phyloP scores from a whole-genome alignment of 2,797 vertebrate genomes.

The Arremon aurantiirostris region DNA sequence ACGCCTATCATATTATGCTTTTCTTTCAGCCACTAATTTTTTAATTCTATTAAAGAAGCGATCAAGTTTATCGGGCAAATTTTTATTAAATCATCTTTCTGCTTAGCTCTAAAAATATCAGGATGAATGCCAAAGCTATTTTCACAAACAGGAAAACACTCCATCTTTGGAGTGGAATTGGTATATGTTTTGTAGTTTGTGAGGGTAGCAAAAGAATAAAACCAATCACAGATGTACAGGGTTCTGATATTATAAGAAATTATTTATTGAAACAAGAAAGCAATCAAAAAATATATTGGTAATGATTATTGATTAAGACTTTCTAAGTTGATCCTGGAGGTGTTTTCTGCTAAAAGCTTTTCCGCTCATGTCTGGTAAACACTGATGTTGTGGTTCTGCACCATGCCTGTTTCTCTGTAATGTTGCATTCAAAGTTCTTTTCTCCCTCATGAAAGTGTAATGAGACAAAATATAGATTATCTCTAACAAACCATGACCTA shows the following conservation, averaged over 20 bases:
- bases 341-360: background rate
- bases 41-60: slow-evolving; percentile 19
- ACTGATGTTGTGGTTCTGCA: accelerated
- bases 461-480: background rate
- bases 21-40: slow-evolving; percentile 9
- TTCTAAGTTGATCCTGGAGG: background rate
- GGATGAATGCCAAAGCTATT: background rate
- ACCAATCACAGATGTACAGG: background rate
- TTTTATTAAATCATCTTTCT: background rate
- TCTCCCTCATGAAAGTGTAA: background rate
- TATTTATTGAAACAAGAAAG: background rate
- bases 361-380: background rate
- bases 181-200: background rate
- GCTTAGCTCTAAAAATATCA: background rate
- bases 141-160: background rate
- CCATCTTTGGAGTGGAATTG: background rate
- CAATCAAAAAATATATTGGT: background rate
- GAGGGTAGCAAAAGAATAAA: background rate
- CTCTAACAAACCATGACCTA: background rate
- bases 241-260: background rate
- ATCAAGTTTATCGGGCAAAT: slow-evolving; percentile 2
- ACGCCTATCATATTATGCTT: background rate
- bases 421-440: background rate
- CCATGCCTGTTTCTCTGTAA: background rate
- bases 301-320: background rate